Base-by-base conservation (phyloP, 2,113 vertebrate species). In the Lanius ludovicianus region DNA sequence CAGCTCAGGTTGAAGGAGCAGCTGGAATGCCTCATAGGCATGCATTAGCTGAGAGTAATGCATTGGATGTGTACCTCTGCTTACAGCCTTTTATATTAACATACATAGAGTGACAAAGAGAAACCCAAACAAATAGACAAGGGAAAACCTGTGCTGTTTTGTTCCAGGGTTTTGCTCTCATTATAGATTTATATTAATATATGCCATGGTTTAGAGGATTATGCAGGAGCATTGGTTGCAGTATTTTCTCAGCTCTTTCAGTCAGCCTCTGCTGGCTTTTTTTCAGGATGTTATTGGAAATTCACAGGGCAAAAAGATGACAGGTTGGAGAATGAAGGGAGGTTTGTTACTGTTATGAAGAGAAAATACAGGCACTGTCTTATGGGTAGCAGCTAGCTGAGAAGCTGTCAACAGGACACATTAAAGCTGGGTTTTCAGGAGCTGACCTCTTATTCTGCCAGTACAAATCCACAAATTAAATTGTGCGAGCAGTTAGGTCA, bases 381-480 rank as follows among this genome's bases (percentile, higher is more conserved):
- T 93, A 65, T 25, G 53, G 65, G 57, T 70, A 90, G 86, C 64
- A 90, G 83, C 90, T 77, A 96, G 90, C 82, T 90, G 86, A 94
- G 63, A 88, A 91, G 70, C 93, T 97, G 93, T 97, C 94, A 97
- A 87, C 87, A 89, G 84, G 81, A 69, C 33, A 33, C 2, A 42
- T 91, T 92, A 94, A 92, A 59, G 49, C 73, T 89, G 65, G 52
- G n/a, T 68, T 89, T 94, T 90, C 89, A 92, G 81, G 62, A 84
- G 70, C 81, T 91, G 94, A 95, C 95, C 95, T 91, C 96, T 92
- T 78, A 75, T 78, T 94, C 94, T 94, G 69, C 44, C 69, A 42
- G 81, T 59, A 89, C 33, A 95, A 95, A 95, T 89, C 77, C 93
- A 75, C 95, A 95, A 95, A 96, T 97, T 96, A 96, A 95, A 97